Evolutionary conservation across 1,140 invertebrate species (phyloP).

Genomic region (Luehdorfia chinensis): DNA sequence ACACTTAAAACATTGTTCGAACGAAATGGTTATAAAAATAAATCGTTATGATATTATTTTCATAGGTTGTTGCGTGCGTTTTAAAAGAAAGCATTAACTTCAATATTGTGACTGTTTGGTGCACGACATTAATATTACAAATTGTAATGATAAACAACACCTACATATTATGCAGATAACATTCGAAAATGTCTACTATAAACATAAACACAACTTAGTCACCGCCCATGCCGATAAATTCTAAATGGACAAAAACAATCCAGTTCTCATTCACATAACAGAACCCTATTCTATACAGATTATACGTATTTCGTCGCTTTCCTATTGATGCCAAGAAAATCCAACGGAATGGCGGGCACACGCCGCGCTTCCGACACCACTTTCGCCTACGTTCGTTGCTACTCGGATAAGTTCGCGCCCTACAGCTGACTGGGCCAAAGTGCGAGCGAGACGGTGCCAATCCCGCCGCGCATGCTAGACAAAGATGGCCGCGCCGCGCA

Average conservation of each 20-base stretch:
- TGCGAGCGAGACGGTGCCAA: constrained; percentile 39
- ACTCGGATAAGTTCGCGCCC: constrained; percentile 48
- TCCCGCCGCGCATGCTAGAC: constrained; percentile 23
- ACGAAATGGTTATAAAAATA: too few relatives aligned
- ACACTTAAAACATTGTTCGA: too few relatives aligned
- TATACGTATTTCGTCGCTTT: constrained; percentile 17
- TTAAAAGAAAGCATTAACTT: too few relatives aligned
- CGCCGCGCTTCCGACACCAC: constrained; percentile 56
- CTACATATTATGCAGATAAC: too few relatives aligned
- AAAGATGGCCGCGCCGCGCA: constrained; percentile 54
- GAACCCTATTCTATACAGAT: too few relatives aligned
- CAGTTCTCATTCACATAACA: constrained; percentile 8
- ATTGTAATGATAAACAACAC: too few relatives aligned
- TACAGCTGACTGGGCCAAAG: constrained; percentile 63
- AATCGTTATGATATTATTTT: too few relatives aligned
- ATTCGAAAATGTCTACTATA: background rate
- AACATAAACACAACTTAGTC: constrained; percentile 1
- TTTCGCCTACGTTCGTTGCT: constrained; percentile 57
- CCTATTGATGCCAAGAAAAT: constrained; percentile 45
- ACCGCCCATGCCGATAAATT: background rate
- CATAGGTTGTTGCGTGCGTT: too few relatives aligned
- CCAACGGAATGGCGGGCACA: constrained; percentile 41
- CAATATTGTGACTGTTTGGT: too few relatives aligned
- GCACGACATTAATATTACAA: too few relatives aligned
- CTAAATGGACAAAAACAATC: constrained; percentile 5